Evolutionary conservation across 1,140 invertebrate species (phyloP).

Genomic region (Saccostrea cuccullata): DNA sequence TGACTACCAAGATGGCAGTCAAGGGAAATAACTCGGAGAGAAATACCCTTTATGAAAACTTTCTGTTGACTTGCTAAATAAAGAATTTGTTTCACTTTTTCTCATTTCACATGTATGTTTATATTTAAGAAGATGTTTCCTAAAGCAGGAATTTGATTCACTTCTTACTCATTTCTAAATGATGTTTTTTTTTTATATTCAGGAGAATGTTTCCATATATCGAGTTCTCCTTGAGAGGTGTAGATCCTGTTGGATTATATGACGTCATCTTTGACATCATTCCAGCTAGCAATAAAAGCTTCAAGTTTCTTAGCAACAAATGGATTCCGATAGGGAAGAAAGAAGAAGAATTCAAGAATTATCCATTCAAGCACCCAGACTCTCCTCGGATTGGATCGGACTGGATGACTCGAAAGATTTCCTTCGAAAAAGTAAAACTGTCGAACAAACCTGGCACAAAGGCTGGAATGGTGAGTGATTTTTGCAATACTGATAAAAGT

Average conservation of each 20-base stretch:
- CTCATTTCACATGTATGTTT: no score
- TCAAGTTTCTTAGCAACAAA: conserved; percentile 54
- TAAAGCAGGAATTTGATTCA: not conserved
- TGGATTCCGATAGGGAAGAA: conserved; percentile 55
- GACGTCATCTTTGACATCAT: conserved; percentile 50
- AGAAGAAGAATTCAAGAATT: conserved; percentile 86
- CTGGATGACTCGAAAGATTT: conserved; percentile 96
- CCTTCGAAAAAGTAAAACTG: conserved; percentile 95
- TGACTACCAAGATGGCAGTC: no score
- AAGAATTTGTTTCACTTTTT: no score
- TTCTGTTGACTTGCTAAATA: no score
- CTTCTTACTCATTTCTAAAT: not conserved
- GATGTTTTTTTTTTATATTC: not conserved
- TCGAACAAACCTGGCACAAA: conserved; percentile 84
- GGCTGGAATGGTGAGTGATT: not conserved
- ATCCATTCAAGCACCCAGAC: conserved; percentile 94
- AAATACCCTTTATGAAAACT: no score
- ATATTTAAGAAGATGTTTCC: no score
- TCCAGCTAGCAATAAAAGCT: conserved; percentile 51
- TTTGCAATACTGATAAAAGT: not conserved
- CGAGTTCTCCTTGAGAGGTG: conserved; percentile 44
- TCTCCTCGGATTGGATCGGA: conserved; percentile 96
- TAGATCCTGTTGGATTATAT: conserved; percentile 49
- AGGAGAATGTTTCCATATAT: conserved; percentile 63
- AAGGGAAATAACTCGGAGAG: no score